phyloP scores from a whole-genome alignment of 2,797 vertebrate genomes.

The Geotria australis region DNA sequence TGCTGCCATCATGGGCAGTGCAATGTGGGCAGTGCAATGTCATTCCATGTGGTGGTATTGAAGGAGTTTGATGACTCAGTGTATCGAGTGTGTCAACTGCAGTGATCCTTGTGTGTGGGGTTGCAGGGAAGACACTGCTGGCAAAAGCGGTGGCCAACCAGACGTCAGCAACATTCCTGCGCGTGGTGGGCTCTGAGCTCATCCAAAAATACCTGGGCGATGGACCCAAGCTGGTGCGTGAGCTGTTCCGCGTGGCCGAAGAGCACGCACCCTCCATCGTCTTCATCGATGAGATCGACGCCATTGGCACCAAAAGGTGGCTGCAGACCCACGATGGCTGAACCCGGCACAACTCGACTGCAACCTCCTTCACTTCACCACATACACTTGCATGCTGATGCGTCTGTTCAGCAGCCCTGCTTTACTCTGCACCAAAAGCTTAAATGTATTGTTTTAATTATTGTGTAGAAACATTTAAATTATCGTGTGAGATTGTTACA shows the following conservation, averaged over 20 bases:
- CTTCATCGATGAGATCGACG: slow-evolving; percentile 85
- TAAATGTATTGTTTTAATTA: too few relatives aligned
- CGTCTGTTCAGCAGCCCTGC: background rate
- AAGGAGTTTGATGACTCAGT: too few relatives aligned
- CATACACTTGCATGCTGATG: too few relatives aligned
- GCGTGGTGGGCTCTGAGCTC: slow-evolving; percentile 75
- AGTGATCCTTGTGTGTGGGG: slow-evolving; percentile 1
- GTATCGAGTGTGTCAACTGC: background rate
- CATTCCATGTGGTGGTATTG: too few relatives aligned
- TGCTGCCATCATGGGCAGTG: too few relatives aligned
- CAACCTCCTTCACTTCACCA: too few relatives aligned
- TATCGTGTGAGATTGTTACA: too few relatives aligned
- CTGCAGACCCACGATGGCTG: too few relatives aligned
- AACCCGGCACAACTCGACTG: too few relatives aligned
- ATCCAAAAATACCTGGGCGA: slow-evolving; percentile 90
- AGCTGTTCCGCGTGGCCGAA: slow-evolving; percentile 70
- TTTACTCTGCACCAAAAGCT: background rate
- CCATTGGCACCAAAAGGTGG: slow-evolving; percentile 81
- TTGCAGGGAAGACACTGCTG: slow-evolving; percentile 57
- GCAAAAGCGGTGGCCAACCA: slow-evolving; percentile 96
- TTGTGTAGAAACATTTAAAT: too few relatives aligned
- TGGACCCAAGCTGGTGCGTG: slow-evolving; percentile 63
- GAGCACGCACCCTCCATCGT: slow-evolving; percentile 75
- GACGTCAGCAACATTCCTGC: slow-evolving; percentile 70
- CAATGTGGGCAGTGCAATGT: too few relatives aligned